Conservation (phyloP, 2,797 vertebrate species). For the Dromococcyx pavoninus region DNA sequence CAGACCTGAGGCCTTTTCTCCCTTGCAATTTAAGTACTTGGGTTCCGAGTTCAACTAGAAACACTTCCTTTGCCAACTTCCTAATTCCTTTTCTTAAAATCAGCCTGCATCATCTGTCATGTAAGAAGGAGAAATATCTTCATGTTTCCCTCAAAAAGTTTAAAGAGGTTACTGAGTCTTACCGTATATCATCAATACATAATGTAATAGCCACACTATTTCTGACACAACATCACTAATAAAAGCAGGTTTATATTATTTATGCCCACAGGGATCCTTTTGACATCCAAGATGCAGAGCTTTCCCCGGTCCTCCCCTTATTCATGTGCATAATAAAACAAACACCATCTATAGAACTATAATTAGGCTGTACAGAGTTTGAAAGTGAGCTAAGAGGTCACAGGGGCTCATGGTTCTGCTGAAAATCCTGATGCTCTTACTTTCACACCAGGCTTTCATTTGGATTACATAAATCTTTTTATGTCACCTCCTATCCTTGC, state of each 20-base stretch:
- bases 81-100: not conserved
- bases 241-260: not conserved
- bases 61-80: not conserved
- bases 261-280: not conserved
- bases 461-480: not conserved
- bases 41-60: not conserved
- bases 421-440: not conserved
- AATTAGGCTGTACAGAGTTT: not conserved
- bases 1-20: not conserved
- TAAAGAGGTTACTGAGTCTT: not conserved
- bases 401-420: not conserved
- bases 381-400: not conserved
- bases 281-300: not conserved
- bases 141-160: not conserved
- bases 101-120: not conserved
- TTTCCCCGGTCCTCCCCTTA: not conserved
- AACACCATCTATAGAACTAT: conserved; percentile 2
- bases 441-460: not conserved
- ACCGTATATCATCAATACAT: not conserved
- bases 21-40: not conserved
- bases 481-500: not conserved
- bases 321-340: not conserved
- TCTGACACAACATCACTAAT: not conserved
- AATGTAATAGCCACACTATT: not conserved
- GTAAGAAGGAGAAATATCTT: not conserved